Base-by-base conservation (phyloP, 2,888 invertebrate genomes). In the Ennomos erosarius region DNA sequence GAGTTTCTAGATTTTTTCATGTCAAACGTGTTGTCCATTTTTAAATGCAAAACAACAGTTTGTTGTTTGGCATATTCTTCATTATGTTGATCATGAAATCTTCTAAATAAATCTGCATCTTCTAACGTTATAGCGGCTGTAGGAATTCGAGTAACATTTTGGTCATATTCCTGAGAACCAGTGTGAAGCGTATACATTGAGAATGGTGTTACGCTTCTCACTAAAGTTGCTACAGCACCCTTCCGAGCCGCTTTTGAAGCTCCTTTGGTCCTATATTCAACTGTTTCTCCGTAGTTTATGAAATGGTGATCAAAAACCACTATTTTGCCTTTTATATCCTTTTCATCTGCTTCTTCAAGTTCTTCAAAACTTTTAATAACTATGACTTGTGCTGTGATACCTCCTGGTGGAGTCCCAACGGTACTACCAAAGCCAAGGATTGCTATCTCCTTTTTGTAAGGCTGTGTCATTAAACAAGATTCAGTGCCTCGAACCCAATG, bases 141-240 rank as follows among this genome's bases (percentile, higher is more conserved):
- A 4, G 96, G 96, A 68, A 97, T 96, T 85, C 94, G 93, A 1
- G 87, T 87, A 0, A 95, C 90, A 55, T 92, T 92, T 0, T 87
- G 78, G 0, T 80, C 87, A 70, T 96, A 96, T 10, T 69, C 72
- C 85, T 95, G 95, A 79, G 90, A 85, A 0, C 97, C 97, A 0
- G 97, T 96, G 69, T 97, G 97, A 0, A 95, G 95, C 0, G 95
- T 94, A 70, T 95, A 93, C 61, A 97, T 90, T 0, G 97, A 97
- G 75, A 94, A 95, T 1, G 96, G 96, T 0, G 97, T 95, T 6
- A 96, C 91, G 6, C 96, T 96, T 65, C 96, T 91, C 8, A 97
- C 92, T 55, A 97, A 84, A 1, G 94, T 92, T 0, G 96, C 97
- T 3, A 96, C 93, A 0, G 95, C 97, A 3, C 97, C 97, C 68